Evolutionary conservation across 2,888 invertebrate species (phyloP).

Genomic region (Catocala nupta): DNA sequence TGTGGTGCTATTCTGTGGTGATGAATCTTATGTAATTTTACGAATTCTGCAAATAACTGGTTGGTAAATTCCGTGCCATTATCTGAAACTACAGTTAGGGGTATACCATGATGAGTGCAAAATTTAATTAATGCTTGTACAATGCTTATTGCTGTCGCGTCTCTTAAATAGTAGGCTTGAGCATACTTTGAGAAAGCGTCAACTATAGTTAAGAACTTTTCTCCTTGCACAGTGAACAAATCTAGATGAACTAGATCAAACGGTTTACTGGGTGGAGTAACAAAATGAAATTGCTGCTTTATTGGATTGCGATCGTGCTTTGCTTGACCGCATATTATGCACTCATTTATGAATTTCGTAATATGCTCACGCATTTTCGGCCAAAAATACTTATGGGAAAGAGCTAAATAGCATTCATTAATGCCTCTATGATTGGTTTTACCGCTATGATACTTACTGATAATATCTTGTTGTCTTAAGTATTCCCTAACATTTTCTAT

Average conservation of each 20-base stretch:
- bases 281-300: slow-evolving; percentile 4
- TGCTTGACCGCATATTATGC: slow-evolving; percentile 7
- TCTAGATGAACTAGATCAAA: slow-evolving; percentile 32
- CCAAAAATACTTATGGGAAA: slow-evolving; percentile 13
- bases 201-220: slow-evolving; percentile 44
- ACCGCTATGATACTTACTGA: slow-evolving; percentile 10
- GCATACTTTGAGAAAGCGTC: slow-evolving; percentile 33
- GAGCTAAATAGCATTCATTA: slow-evolving; percentile 16
- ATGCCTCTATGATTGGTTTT: slow-evolving; percentile 16
- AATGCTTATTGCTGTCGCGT: slow-evolving; percentile 35
- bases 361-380: slow-evolving; percentile 10
- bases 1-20: slow-evolving; percentile 33
- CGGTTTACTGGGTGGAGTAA: slow-evolving; percentile 8
- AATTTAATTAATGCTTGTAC: slow-evolving; percentile 32
- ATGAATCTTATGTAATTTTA: slow-evolving; percentile 26
- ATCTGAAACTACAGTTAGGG: slow-evolving; percentile 33
- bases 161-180: slow-evolving; percentile 32
- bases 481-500: slow-evolving; percentile 12
- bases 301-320: slow-evolving; percentile 6
- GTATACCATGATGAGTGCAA: slow-evolving; percentile 33
- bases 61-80: slow-evolving; percentile 29
- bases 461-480: slow-evolving; percentile 10
- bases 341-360: slow-evolving; percentile 15
- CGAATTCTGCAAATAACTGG: slow-evolving; percentile 37
- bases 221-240: slow-evolving; percentile 30